A percentile compares a stretch with the other conserved stretches of the same genome.
Evolutionary conservation across 2,113 vertebrate species (phyloP).

Genomic region (Cynocephalus volans): DNA sequence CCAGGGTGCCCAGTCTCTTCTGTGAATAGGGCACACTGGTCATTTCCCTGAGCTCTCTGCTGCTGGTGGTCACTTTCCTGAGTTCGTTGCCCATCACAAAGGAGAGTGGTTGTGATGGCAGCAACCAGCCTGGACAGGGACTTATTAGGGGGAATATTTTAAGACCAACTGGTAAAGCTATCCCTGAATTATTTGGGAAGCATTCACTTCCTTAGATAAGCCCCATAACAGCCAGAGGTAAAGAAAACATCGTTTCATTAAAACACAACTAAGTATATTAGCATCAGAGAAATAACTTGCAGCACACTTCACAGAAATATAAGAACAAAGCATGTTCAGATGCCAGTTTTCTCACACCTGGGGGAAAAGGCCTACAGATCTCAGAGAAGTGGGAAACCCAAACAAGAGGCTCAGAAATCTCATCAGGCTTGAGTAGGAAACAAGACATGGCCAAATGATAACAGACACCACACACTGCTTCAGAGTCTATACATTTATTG

Average conservation of each 20-base stretch:
- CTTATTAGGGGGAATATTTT: not conserved
- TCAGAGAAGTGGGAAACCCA: not conserved
- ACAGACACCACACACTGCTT: not conserved
- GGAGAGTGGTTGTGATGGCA: not conserved
- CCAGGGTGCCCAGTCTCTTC: not conserved
- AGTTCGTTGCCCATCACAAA: not conserved
- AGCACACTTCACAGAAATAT: slow-evolving; percentile 10
- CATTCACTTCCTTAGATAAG: not conserved
- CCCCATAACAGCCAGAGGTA: not conserved
- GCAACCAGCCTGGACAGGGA: not conserved
- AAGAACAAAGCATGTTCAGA: not conserved
- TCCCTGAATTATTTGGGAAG: not conserved
- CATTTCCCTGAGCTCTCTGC: not conserved
- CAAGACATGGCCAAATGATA: not conserved
- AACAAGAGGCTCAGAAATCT: not conserved
- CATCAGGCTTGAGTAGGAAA: not conserved
- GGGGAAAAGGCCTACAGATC: not conserved
- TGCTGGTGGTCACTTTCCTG: not conserved
- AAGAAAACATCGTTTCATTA: slow-evolving; percentile 13
- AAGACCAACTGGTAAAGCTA: not conserved
- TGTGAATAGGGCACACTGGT: not conserved
- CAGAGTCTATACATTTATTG: slow-evolving; percentile 73
- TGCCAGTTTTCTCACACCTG: not conserved
- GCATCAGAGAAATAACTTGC: not conserved
- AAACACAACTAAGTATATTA: not conserved